Evolutionary conservation across 2,797 vertebrate species (phyloP).

Genomic region (Rallus crepitans): DNA sequence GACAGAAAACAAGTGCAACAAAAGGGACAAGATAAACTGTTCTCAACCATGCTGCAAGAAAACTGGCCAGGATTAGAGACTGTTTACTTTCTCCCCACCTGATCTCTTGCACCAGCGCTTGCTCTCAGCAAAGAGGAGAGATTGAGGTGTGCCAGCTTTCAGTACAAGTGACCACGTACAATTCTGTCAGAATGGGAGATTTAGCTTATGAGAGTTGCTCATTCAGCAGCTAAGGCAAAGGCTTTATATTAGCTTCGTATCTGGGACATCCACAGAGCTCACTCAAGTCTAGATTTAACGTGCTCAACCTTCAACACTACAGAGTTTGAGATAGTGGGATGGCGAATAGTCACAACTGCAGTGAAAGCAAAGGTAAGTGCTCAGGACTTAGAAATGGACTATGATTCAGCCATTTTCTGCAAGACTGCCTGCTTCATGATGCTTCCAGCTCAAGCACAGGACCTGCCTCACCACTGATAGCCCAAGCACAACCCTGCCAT

Average conservation of each 20-base stretch:
- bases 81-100: slow-evolving; percentile 7
- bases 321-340: not conserved
- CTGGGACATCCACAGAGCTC: slow-evolving; percentile 15
- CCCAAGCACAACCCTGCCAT: slow-evolving; percentile 48
- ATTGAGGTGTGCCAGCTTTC: slow-evolving; percentile 32
- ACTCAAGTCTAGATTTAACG: slow-evolving; percentile 11
- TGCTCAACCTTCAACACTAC: not conserved
- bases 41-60: slow-evolving; percentile 8
- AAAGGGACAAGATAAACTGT: slow-evolving; percentile 40
- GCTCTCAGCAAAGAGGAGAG: slow-evolving; percentile 27
- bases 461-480: not conserved
- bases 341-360: not conserved
- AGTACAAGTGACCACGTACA: slow-evolving; percentile 13
- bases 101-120: slow-evolving; percentile 6
- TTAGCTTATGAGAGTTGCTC: not conserved
- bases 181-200: slow-evolving; percentile 23
- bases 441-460: slow-evolving; percentile 6
- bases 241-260: slow-evolving; percentile 25
- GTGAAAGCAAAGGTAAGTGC: not conserved
- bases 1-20: slow-evolving; percentile 40
- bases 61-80: not conserved
- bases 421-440: not conserved
- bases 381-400: not conserved
- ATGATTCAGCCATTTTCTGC: not conserved
- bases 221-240: slow-evolving; percentile 70